Percentiles rank a stretch among this genome's conserved stretches.
These are phyloP conservation scores for Epicampocera succincta DNA, from an alignment of 2,888 invertebrate genomes.

Conservation along the genomic window DNA sequence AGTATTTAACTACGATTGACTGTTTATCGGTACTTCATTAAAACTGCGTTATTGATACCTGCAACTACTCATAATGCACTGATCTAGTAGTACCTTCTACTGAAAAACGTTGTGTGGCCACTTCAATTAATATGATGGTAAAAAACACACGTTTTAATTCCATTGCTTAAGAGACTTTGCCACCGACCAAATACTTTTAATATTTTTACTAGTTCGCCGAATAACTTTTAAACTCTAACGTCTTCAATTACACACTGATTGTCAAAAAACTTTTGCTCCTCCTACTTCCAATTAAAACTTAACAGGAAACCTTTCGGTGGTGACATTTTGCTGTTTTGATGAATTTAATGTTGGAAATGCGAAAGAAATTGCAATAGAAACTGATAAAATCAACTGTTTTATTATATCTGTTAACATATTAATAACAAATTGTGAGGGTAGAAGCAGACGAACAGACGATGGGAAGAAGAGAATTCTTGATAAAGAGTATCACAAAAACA, in stretches of 20 bases:
- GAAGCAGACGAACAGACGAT: neutral
- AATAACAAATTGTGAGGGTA: slow-evolving; percentile 43
- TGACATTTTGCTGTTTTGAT: slow-evolving; percentile 12
- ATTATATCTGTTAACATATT: slow-evolving; percentile 47
- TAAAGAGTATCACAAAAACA: neutral
- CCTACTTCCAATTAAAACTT: slow-evolving; percentile 19
- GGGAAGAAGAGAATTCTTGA: neutral
- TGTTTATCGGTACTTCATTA: too few species aligned
- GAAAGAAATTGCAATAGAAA: slow-evolving; percentile 51
- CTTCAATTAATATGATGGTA: slow-evolving; percentile 3
- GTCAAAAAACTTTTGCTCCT: neutral
- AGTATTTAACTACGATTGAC: too few species aligned
- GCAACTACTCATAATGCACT: too few species aligned
- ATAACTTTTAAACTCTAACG: slow-evolving; percentile 7
- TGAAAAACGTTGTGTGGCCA: slow-evolving; percentile 6
- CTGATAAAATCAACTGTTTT: slow-evolving; percentile 54
- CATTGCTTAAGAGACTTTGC: neutral
- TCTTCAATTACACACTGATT: slow-evolving; percentile 47
- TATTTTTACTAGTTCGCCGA: too few species aligned
- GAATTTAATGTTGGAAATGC: slow-evolving; percentile 19
- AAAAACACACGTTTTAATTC: slow-evolving; percentile 17
- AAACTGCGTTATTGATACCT: too few species aligned
- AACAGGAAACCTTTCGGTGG: slow-evolving; percentile 11
- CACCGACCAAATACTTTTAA: too few species aligned
- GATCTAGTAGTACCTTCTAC: slow-evolving; percentile 47